A percentile compares a stretch with the other conserved stretches of the same genome.
phyloP scores from a whole-genome alignment of 2,113 vertebrate species.

The Austrofundulus limnaeus region DNA sequence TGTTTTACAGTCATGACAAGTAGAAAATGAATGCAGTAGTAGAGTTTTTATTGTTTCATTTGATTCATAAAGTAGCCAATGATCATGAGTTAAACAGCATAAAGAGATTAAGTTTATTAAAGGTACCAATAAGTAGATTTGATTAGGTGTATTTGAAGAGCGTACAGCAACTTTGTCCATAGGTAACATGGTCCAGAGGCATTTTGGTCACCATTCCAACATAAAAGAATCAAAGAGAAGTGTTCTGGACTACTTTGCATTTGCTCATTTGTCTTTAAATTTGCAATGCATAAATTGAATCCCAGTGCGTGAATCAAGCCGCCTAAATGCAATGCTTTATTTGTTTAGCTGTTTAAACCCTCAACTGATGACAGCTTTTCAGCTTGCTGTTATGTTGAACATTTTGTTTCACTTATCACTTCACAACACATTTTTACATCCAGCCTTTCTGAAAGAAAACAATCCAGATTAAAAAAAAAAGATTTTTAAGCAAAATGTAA shows the following conservation, averaged over 20 bases:
- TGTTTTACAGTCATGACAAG: no score
- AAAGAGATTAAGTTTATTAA: not conserved
- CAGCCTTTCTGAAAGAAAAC: no score
- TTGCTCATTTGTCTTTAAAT: not conserved
- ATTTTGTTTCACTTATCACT: not conserved
- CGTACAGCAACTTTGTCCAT: not conserved
- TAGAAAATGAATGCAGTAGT: no score
- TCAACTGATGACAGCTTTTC: not conserved
- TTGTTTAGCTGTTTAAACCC: not conserved
- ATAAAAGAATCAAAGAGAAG: not conserved
- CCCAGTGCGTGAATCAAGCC: not conserved
- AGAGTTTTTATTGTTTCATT: no score
- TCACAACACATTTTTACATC: not conserved
- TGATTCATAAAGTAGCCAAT: no score
- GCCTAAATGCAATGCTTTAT: not conserved
- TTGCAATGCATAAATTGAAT: not conserved
- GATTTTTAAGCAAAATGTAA: no score
- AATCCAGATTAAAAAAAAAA: no score
- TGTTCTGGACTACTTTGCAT: not conserved
- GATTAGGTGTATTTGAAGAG: not conserved
- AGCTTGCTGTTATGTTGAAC: not conserved
- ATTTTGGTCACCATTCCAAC: not conserved
- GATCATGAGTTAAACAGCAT: no score
- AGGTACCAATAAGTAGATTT: not conserved
- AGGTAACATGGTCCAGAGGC: not conserved